Conservation (phyloP, 37 sponge, comb jelly and placozoan species). For the Halichondria panicea region DNA sequence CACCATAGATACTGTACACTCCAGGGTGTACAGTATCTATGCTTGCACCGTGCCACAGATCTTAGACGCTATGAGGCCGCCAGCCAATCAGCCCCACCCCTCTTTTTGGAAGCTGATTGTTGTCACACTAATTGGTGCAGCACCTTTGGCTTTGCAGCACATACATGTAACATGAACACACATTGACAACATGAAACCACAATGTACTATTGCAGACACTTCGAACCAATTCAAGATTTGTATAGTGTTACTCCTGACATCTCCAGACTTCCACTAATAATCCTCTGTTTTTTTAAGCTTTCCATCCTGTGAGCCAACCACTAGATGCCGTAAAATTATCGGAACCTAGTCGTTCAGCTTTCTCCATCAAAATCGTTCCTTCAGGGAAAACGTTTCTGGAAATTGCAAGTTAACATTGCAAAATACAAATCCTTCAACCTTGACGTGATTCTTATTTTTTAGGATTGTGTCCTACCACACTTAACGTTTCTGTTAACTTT, state of each 20-base stretch:
- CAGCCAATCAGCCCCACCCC: too few species aligned
- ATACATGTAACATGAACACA: too few species aligned
- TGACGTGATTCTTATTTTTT: slow-evolving; percentile 31
- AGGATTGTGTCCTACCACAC: slow-evolving; percentile 58
- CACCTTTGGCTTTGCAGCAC: too few species aligned
- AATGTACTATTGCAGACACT: too few species aligned
- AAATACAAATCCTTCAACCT: slow-evolving; percentile 19
- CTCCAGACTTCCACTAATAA: slow-evolving; percentile 36
- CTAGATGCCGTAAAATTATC: slow-evolving; percentile 52
- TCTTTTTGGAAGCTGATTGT: too few species aligned
- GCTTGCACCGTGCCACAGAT: too few species aligned
- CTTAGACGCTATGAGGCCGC: too few species aligned
- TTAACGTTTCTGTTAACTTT: slow-evolving; percentile 26
- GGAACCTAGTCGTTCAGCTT: slow-evolving; percentile 27
- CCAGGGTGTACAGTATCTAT: too few species aligned
- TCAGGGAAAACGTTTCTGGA: slow-evolving; percentile 26
- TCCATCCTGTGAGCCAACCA: slow-evolving; percentile 54
- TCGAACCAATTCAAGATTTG: too few species aligned
- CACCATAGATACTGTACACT: too few species aligned
- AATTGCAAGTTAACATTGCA: slow-evolving; percentile 28
- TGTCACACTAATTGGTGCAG: too few species aligned
- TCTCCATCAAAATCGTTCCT: slow-evolving; percentile 36
- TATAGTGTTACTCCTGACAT: slow-evolving; percentile 27
- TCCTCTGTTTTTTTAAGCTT: slow-evolving; percentile 22
- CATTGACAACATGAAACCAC: too few species aligned